Base-by-base conservation (phyloP, 2,797 vertebrate species). In the Enteromius unitaeniatus region DNA sequence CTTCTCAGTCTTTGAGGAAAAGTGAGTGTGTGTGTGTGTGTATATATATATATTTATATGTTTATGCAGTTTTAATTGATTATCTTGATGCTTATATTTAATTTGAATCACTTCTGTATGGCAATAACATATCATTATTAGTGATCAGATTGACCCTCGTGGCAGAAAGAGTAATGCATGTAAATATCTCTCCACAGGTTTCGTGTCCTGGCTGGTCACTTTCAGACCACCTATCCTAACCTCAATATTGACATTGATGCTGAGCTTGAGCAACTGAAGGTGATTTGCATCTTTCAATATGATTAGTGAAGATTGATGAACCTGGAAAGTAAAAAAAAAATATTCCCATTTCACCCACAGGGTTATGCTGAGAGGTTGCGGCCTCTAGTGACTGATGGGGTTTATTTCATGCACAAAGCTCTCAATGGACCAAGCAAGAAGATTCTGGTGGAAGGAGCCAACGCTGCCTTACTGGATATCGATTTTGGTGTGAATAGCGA, bases 371-470 rank as follows among this genome's bases (percentile, higher is more conserved):
- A 95, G 87, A 88, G 87, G 42, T 89, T 96, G 87, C 93, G 92
- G 3, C 95, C 95, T 47, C 87, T 96, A 76, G 95, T 96, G 87
- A 95, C 95, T 5, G 95, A 96, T 0, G 95, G 96, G 0, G 95
- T 96, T 79, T 96, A 96, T 87, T 96, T 96, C 89, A 96, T 96
- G 95, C 92, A 96, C 88, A 90, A 93, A 91, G 91, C 95, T 34
- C 94, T 96, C 0, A 96, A 89, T 49, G 94, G 95, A 21, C 94
- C 95, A 13, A 93, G 91, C 87, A 96, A 95, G 91, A 96, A 96
- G 83, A 96, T 96, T 87, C 92, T 96, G 81, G 95, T 96, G 79
- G 95, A 96, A 80, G 95, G 96, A 15, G 96, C 95, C 62, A 96
- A 96, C 0, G 95, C 95, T 3, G 95, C 95, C 10, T 92, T 96